phyloP scores from a whole-genome alignment of 1,140 invertebrate species.

The Drosophila asahinai region DNA sequence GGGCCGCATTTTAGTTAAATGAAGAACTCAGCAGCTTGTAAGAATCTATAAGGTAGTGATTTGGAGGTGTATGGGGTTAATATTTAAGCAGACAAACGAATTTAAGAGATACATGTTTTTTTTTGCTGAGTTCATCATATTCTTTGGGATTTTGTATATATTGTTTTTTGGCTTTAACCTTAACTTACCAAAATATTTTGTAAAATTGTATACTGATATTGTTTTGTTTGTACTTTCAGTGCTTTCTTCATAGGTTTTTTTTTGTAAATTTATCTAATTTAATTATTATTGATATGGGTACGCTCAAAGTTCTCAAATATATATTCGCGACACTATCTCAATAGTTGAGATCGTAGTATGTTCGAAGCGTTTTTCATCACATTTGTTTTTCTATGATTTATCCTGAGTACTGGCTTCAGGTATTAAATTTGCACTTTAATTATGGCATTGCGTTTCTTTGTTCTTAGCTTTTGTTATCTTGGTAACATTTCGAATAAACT shows the following conservation, averaged over 20 bases:
- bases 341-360: constrained; percentile 43
- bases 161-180: constrained; percentile 42
- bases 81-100: constrained; percentile 9
- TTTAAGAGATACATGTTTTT: background rate
- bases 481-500: constrained; percentile 20
- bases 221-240: constrained; percentile 35
- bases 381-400: constrained; percentile 21
- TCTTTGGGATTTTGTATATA: constrained; percentile 9
- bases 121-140: constrained; percentile 35
- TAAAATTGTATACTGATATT: constrained; percentile 22
- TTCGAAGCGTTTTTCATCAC: constrained; percentile 24
- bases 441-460: constrained; percentile 5
- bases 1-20: constrained; percentile 43
- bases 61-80: background rate
- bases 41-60: background rate
- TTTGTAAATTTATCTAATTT: constrained; percentile 37
- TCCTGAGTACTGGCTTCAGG: constrained; percentile 37
- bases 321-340: constrained; percentile 36
- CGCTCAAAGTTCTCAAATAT: constrained; percentile 33
- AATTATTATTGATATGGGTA: constrained; percentile 26
- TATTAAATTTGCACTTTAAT: constrained; percentile 32
- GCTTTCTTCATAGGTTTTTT: constrained; percentile 33
- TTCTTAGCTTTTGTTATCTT: constrained; percentile 27
- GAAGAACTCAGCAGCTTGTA: constrained; percentile 49
- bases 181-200: constrained; percentile 75